A percentile compares a stretch with the other conserved stretches of the same genome.
These are phyloP conservation scores for Vanacampus margaritifer DNA, from an alignment of 2,113 vertebrate genomes.

Conservation along the genomic window DNA sequence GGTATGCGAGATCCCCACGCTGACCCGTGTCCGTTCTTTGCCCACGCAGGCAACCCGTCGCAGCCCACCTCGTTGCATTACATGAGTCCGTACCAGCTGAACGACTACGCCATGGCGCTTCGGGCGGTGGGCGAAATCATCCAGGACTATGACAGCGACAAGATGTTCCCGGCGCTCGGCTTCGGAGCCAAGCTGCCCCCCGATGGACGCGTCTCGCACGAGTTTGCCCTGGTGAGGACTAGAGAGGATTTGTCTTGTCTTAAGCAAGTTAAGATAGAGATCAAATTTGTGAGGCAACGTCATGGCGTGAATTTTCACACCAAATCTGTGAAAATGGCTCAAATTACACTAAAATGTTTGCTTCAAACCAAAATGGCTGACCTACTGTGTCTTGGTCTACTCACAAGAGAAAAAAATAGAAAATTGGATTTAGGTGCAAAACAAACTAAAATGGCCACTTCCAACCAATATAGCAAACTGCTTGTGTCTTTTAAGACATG, in stretches of 20 bases:
- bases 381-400: no score
- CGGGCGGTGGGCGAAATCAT: constrained; percentile 95
- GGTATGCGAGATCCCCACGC: constrained; percentile 10
- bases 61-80: constrained; percentile 96
- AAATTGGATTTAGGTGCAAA: no score
- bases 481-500: no score
- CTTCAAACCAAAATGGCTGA: no score
- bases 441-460: no score
- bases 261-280: no score
- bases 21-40: constrained; percentile 37
- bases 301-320: neutral
- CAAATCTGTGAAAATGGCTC: neutral
- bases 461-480: no score
- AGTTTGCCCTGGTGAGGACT: constrained; percentile 90
- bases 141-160: constrained; percentile 97
- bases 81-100: constrained; percentile 95
- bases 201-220: constrained; percentile 92
- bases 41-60: constrained; percentile 85
- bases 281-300: neutral
- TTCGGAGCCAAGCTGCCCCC: constrained; percentile 95
- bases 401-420: no score
- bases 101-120: constrained; percentile 95
- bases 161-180: constrained; percentile 95
- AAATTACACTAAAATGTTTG: no score
- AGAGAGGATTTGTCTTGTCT: neutral